Evolutionary conservation across 2,888 invertebrate species (phyloP).

Genomic region (Limnephilus lunatus): DNA sequence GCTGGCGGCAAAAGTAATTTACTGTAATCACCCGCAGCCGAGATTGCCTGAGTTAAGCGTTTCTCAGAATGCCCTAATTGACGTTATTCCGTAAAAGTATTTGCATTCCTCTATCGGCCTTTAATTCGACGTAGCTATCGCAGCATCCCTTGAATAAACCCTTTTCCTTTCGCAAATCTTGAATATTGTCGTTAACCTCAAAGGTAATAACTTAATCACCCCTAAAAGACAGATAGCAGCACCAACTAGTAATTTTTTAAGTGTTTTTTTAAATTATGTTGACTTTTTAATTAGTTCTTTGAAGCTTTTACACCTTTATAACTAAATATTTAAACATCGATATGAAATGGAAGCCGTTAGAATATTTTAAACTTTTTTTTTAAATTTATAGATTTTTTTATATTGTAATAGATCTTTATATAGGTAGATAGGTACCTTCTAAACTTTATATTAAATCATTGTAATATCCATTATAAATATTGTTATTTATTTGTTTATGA

Average conservation of each 20-base stretch:
- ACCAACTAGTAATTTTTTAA: not conserved
- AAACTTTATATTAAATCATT: too few species aligned
- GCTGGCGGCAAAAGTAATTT: not conserved
- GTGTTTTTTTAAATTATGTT: not conserved
- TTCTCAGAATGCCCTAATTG: not conserved
- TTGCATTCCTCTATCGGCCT: not conserved
- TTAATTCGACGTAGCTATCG: not conserved
- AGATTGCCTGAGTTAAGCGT: not conserved
- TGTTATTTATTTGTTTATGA: too few species aligned
- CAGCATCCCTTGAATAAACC: not conserved
- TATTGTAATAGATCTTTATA: not conserved
- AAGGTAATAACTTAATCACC: conserved; percentile 15
- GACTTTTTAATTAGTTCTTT: not conserved
- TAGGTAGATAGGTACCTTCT: not conserved
- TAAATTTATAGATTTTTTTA: not conserved
- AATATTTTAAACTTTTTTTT: too few species aligned
- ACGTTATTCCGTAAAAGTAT: not conserved
- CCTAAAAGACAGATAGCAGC: not conserved
- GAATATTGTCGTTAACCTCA: conserved; percentile 10
- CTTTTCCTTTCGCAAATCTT: not conserved
- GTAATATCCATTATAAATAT: too few species aligned
- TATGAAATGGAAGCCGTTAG: not conserved
- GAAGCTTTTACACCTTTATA: not conserved
- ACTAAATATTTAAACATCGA: too few species aligned
- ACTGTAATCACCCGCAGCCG: not conserved